A percentile compares a stretch with the other conserved stretches of the same genome.
These are phyloP conservation scores for Drosophila nigritarsus DNA, from an alignment of 2,888 invertebrate species.

Conservation along the genomic window DNA sequence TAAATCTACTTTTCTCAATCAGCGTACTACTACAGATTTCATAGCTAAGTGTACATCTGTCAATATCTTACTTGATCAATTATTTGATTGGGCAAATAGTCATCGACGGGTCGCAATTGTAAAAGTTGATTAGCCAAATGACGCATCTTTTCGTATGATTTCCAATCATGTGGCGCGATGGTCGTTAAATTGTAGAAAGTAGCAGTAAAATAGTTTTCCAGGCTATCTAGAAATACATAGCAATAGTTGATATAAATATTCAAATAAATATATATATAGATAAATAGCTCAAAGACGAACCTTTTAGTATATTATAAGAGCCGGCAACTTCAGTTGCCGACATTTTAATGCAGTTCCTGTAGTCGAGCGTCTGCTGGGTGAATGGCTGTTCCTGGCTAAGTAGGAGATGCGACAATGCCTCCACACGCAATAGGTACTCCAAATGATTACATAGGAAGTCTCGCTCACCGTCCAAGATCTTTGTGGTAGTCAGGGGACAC, in stretches of 20 bases:
- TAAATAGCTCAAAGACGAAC: constrained; percentile 77
- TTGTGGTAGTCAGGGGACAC: constrained; percentile 4
- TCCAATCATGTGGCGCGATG: constrained; percentile 98
- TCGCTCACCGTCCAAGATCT: constrained; percentile 87
- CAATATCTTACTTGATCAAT: constrained; percentile 90
- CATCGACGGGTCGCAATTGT: constrained; percentile 92
- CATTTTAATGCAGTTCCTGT: constrained; percentile 87
- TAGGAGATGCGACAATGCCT: constrained; percentile 96
- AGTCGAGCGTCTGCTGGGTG: constrained; percentile 86
- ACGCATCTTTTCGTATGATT: constrained; percentile 98
- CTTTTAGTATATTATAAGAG: constrained; percentile 88
- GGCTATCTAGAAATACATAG: constrained; percentile 82
- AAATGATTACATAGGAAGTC: constrained; percentile 93
- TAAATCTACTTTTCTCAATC: too few species aligned
- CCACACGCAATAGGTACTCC: constrained; percentile 96
- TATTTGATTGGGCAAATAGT: constrained; percentile 97
- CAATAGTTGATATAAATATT: background rate
- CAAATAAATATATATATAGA: background rate
- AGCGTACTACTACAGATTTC: background rate
- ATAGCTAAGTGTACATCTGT: background rate
- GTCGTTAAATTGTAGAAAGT: constrained; percentile 99
- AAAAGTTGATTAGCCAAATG: constrained; percentile 95
- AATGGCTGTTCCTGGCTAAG: constrained; percentile 91
- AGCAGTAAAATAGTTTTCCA: constrained; percentile 96
- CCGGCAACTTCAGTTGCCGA: constrained; percentile 87